A percentile compares a stretch with the other conserved stretches of the same genome.
phyloP scores from a whole-genome alignment of 2,888 invertebrate genomes.

The Lottia gigantea region DNA sequence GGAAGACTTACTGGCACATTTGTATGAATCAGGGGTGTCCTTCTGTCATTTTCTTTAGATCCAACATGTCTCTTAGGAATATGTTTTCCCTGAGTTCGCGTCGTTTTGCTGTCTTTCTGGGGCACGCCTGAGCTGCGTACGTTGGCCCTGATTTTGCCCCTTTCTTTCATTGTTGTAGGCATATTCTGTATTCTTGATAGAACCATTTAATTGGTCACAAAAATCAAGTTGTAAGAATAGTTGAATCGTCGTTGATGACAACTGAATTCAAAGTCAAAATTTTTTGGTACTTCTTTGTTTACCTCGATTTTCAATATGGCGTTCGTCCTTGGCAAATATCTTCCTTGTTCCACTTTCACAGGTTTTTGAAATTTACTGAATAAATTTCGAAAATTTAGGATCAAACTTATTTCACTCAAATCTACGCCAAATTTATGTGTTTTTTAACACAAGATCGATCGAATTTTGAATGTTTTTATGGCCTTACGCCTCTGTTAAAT shows the following conservation, averaged over 20 bases:
- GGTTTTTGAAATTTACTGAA: not conserved
- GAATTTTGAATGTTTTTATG: constrained; percentile 4
- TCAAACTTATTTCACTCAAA: not conserved
- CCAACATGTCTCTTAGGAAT: constrained; percentile 21
- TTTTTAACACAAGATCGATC: not conserved
- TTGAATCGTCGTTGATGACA: too few species aligned
- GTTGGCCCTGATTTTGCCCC: not conserved
- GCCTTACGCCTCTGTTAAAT: constrained; percentile 9
- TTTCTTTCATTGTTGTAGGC: constrained; percentile 17
- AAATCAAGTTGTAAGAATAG: not conserved
- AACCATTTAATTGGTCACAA: constrained; percentile 18
- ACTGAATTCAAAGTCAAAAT: too few species aligned
- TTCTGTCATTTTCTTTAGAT: constrained; percentile 16
- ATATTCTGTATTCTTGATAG: constrained; percentile 18
- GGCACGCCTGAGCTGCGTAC: not conserved
- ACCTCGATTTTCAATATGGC: constrained; percentile 13
- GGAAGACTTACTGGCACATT: constrained; percentile 3
- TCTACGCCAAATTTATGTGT: not conserved
- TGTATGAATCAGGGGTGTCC: constrained; percentile 1
- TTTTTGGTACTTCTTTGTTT: not conserved
- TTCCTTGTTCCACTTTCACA: not conserved
- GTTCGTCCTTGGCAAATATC: constrained; percentile 9
- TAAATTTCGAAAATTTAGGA: not conserved
- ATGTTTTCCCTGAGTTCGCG: constrained; percentile 19
- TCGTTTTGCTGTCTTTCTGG: constrained; percentile 18